Evolutionary conservation across 2,797 vertebrate genomes (phyloP), one percentile per base, ranked within the genome.

Genomic region (Enteromius mattozi): DNA sequence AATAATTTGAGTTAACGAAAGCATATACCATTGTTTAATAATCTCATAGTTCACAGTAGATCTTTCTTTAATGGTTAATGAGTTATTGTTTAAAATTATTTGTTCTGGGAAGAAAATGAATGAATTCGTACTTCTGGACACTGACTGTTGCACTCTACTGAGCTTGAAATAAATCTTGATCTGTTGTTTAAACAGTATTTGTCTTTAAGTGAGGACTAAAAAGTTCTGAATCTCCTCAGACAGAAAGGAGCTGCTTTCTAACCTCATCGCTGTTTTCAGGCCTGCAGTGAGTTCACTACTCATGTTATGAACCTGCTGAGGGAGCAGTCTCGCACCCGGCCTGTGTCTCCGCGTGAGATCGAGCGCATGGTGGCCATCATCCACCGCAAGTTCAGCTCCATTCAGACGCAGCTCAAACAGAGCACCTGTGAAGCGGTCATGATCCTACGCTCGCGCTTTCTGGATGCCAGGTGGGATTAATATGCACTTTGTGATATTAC

Each of bases 281-380:
- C 97, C 0, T 98, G 97, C 90, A 98, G 96, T 0, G 97, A 98
- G 92, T 98, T 98, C 92, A 98, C 97, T 0, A 97, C 97, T 6
- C 97, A 97, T 0, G 97, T 97, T 85, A 98, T 98, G 97, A 98
- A 98, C 90, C 95, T 98, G 87, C 93, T 98, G 89, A 92, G 97
- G 87, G 97, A 98, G 88, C 97, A 98, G 95, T 97, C 97, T 1
- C 96, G 97, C 47, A 98, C 97, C 0, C 93, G 97, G 42, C 97
- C 97, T 0, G 96, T 98, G 71, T 97, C 97, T 0, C 97, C 97
- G 0, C 96, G 97, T 63, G 97, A 98, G 93, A 98, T 97, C 54
- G 97, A 98, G 91, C 96, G 97, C 83, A 98, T 98, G 97, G 97
- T 98, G 85, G 94, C 90, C 92, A 97, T 98, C 92, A 98, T 98